phyloP scores from a whole-genome alignment of 2,113 vertebrate species.

The Indri indri region DNA sequence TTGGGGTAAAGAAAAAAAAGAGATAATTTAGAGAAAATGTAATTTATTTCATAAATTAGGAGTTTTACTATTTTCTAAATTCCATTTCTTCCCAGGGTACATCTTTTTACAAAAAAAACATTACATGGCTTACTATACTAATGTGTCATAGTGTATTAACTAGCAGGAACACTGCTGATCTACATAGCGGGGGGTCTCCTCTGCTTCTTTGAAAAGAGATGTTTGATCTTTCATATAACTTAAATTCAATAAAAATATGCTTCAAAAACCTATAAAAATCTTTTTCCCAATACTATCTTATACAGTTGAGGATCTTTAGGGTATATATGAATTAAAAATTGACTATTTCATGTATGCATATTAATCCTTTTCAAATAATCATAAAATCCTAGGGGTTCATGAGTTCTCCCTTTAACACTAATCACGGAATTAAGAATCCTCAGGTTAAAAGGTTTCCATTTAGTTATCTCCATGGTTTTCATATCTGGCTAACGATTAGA shows the following conservation, averaged over 20 bases:
- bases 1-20: not conserved
- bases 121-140: not conserved
- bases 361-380: not conserved
- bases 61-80: not conserved
- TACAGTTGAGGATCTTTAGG: not conserved
- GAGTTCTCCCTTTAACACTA: not conserved
- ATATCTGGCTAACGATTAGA: not conserved
- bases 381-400: not conserved
- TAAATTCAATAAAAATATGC: conserved; percentile 14
- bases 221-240: conserved; percentile 17
- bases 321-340: conserved; percentile 4
- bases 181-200: not conserved
- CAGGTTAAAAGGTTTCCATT: not conserved
- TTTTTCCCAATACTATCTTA: not conserved
- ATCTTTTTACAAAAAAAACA: not conserved
- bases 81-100: not conserved
- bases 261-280: not conserved
- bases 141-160: not conserved
- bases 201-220: not conserved
- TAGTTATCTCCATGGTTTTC: not conserved
- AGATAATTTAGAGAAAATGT: not conserved
- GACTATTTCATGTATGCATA: not conserved
- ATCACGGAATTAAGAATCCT: not conserved
- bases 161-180: not conserved
- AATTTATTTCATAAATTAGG: not conserved